Evolutionary conservation across 2,888 invertebrate species (phyloP), one percentile per base, ranked within the genome.

Genomic region (Melanostoma scalare): DNA sequence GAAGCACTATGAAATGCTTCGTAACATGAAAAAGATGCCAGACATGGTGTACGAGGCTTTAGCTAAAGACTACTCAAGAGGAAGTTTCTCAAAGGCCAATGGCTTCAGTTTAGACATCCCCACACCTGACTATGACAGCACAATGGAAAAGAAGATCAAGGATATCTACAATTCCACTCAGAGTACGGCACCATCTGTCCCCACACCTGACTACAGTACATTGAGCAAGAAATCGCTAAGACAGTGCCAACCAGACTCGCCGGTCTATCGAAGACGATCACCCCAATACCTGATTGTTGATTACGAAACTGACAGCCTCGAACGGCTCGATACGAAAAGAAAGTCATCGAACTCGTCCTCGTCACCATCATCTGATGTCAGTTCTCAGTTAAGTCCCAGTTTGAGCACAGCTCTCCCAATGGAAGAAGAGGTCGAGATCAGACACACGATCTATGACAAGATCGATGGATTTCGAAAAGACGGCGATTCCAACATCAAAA

Each of bases 401-500:
- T 89, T 95, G 74, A 95, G 95, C 86, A 93, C 94, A 2, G 95
- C 95, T 0, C 89, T 96, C 69, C 96, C 96, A 0, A 92, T 96
- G 89, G 96, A 96, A 88, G 96, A 96, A 92, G 96, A 96, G 89
- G 91, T 96, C 86, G 96, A 95, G 33, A 95, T 96, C 92, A 93
- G 94, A 87, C 96, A 96, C 88, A 95, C 95, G 3, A 93, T 96
- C 2, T 95, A 95, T 78, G 91, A 92, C 86, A 89, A 89, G 20
- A 79, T 90, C 6, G 89, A 90, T 68, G 91, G 91, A 40, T 89
- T 89, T 87, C 88, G 90, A 33, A 89, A 90, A 79, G 90, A 91
- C 53, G 89, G 88, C n/a, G 89, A 89, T 3, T 76, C 77, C 4
- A 77, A 77, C 10, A 77, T 88, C 8, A 90, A 91, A 78, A 89